Percentiles rank a stretch among this genome's conserved stretches.
Conservation (phyloP, 1,140 invertebrate species). For the Solen grandis region DNA sequence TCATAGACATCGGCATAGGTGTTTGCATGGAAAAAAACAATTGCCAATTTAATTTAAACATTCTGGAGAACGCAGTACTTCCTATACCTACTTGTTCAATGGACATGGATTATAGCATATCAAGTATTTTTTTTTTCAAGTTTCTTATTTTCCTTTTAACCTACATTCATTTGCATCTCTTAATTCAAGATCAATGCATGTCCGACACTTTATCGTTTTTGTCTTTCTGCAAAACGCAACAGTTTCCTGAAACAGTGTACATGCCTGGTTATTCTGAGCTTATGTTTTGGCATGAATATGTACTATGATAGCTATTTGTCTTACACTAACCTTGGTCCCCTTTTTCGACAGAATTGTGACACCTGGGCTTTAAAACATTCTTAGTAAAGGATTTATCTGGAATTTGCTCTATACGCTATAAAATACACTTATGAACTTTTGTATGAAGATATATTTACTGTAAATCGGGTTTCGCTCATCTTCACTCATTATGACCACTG, state of each 20-base stretch:
- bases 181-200: neutral
- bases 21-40: constrained; percentile 28
- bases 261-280: too few species aligned
- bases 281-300: too few species aligned
- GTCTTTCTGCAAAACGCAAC: neutral
- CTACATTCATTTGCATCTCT: neutral
- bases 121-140: neutral
- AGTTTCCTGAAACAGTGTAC: neutral
- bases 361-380: too few species aligned
- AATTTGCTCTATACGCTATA: too few species aligned
- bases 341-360: too few species aligned
- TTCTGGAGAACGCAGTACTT: constrained; percentile 24
- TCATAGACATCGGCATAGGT: constrained; percentile 18
- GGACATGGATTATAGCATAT: neutral
- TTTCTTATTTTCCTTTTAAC: neutral
- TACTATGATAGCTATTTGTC: too few species aligned
- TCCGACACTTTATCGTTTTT: neutral
- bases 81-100: constrained; percentile 33
- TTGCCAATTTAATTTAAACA: constrained; percentile 25
- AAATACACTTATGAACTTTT: too few species aligned
- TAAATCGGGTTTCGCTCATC: too few species aligned
- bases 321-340: too few species aligned
- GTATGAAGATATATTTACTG: too few species aligned
- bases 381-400: too few species aligned
- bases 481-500: too few species aligned